A percentile compares a stretch with the other conserved stretches of the same genome.
Evolutionary conservation across 2,888 invertebrate species (phyloP).

Genomic region (Dichetophora obliterata): DNA sequence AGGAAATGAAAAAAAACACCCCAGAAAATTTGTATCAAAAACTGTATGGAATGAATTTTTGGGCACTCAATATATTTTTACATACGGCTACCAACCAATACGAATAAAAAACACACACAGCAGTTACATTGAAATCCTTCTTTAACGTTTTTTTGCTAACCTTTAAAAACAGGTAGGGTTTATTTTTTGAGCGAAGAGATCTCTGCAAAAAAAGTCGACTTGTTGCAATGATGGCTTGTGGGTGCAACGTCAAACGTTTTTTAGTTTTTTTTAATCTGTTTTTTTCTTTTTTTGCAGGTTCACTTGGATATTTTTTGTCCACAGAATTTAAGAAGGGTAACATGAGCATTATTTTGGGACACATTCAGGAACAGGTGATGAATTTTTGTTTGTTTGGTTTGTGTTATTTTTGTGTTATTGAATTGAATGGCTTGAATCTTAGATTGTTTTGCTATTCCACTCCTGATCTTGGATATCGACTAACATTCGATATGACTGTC

Average conservation of each 20-base stretch:
- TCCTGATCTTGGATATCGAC: neutral
- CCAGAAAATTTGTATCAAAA: conserved; percentile 5
- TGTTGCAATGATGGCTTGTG: conserved; percentile 53
- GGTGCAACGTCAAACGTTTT: neutral
- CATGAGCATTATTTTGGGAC: conserved; percentile 14
- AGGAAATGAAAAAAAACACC: conserved; percentile 7
- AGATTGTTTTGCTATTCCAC: neutral
- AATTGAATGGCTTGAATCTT: neutral
- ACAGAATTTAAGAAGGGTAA: neutral
- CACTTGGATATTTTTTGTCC: neutral
- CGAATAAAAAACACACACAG: neutral
- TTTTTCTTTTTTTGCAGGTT: neutral
- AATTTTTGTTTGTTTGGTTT: neutral
- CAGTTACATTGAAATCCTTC: too few species aligned
- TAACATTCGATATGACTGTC: conserved; percentile 24
- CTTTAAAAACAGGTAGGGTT: conserved; percentile 25
- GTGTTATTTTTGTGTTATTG: neutral
- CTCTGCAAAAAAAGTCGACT: conserved; percentile 52
- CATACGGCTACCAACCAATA: neutral
- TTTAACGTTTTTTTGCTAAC: neutral
- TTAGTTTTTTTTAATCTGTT: neutral
- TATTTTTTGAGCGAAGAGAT: conserved; percentile 42
- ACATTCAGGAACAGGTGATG: conserved; percentile 34
- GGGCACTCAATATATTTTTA: neutral
- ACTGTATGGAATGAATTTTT: neutral